Base-by-base conservation (phyloP, 2,888 invertebrate species). In the Brachyopa scutellaris region DNA sequence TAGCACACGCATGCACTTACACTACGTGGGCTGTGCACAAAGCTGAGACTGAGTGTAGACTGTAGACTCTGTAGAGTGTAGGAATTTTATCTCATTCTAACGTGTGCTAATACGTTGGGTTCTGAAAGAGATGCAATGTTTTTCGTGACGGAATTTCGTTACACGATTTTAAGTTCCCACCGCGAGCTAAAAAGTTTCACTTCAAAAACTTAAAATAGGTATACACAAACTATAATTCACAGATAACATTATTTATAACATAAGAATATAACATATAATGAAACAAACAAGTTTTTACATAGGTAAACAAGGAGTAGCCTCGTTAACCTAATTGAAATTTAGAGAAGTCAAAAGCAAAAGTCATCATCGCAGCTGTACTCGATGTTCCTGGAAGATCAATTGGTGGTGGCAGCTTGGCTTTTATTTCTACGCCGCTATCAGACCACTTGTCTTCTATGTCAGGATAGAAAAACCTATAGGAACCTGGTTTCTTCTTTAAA, bases 401-500 rank as follows among this genome's bases (percentile, higher is more conserved):
- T 40, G 29, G 59, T 42, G 59, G 59, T 59, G 29, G 59, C 29
- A 59, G 59, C 59, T 42, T 59, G 29, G 59, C 59, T 19, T 42
- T 59, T 59, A 59, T 59, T 42, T 40, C 29, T 13, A 40, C 29
- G 9, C 53, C 57, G 40, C 57, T 40, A 40, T 40, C 45, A 45
- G 61, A 61, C 61, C 61, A 61, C 19, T 61, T 61, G 45, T 31
- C 61, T 61, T 61, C 61, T 31, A 42, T 31, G 17, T 61, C 61
- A 61, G 61, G 31, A 61, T 31, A 45, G 21, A 45, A 61, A 45
- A 61, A 61, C 45, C 21, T 61, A 26, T 26, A 40, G 23, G 26
- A 57, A 40, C 40, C 57, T 40, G 40, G 57, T 26, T 57, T 57
- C 59, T 59, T 70, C 49, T 70, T 70, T 47, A 33, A 64, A 55